A percentile compares a stretch with the other conserved stretches of the same genome.
These are phyloP conservation scores for Acleris emargana DNA, from an alignment of 2,888 invertebrate species.

Conservation along the genomic window DNA sequence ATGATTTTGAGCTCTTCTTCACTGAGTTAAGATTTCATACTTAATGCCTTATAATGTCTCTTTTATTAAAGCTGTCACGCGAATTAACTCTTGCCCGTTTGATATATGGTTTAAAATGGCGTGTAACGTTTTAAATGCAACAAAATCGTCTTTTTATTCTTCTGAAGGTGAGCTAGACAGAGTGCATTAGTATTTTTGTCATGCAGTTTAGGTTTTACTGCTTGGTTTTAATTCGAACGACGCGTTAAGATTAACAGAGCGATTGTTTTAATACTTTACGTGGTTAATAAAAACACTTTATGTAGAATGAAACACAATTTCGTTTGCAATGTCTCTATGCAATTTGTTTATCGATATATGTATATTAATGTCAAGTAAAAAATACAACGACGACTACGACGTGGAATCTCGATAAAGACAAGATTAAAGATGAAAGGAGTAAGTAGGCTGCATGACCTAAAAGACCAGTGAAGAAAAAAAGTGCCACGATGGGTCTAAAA, in stretches of 20 bases:
- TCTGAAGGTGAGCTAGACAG: slow-evolving; percentile 34
- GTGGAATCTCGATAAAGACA: too few species aligned
- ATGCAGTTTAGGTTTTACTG: slow-evolving; percentile 24
- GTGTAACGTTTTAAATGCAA: slow-evolving; percentile 3
- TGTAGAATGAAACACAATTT: too few species aligned
- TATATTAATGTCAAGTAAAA: too few species aligned
- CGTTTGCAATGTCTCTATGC: too few species aligned
- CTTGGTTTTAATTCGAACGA: slow-evolving; percentile 19
- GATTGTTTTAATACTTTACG: slow-evolving; percentile 2
- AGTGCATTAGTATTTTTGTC: slow-evolving; percentile 35
- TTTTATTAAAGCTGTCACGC: not conserved
- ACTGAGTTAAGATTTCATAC: slow-evolving; percentile 55
- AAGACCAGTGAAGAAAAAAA: too few species aligned
- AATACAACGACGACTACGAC: too few species aligned
- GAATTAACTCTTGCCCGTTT: slow-evolving; percentile 3
- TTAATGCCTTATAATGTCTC: slow-evolving; percentile 2
- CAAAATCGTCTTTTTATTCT: slow-evolving; percentile 26
- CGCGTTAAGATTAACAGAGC: slow-evolving; percentile 11
- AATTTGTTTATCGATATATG: too few species aligned
- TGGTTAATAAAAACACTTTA: too few species aligned
- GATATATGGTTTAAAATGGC: slow-evolving; percentile 18
- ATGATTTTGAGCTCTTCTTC: slow-evolving; percentile 56
- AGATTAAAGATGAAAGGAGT: too few species aligned
- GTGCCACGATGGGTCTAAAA: too few species aligned
- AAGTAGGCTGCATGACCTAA: too few species aligned